Percentiles rank a stretch among this genome's conserved stretches.
Conservation (phyloP, 2,888 invertebrate genomes). For the Argynnis bischoffii region DNA sequence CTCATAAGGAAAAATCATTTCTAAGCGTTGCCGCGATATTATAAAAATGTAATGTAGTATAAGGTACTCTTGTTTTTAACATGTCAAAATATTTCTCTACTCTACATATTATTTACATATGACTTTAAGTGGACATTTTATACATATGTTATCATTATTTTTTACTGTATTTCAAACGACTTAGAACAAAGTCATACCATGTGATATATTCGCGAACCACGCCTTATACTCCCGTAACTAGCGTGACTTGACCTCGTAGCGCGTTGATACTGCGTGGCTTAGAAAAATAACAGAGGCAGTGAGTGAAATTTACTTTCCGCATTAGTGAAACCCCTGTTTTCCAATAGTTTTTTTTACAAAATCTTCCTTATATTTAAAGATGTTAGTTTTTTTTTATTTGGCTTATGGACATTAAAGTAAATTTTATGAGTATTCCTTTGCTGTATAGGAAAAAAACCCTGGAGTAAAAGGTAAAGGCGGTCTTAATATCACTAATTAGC, state of each 20-base stretch:
- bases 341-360: not conserved
- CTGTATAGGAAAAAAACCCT: too few relatives aligned
- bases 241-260: slow-evolving; percentile 18
- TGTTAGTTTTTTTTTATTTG: not conserved
- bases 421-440: too few relatives aligned
- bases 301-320: not conserved
- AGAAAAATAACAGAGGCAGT: not conserved
- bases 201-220: slow-evolving; percentile 2
- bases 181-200: not conserved
- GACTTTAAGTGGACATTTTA: too few relatives aligned
- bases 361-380: not conserved
- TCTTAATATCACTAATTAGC: too few relatives aligned
- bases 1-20: too few relatives aligned
- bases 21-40: too few relatives aligned
- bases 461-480: too few relatives aligned
- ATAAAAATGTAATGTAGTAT: too few relatives aligned
- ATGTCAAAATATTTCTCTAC: too few relatives aligned
- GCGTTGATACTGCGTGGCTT: slow-evolving; percentile 1
- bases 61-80: too few relatives aligned
- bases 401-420: too few relatives aligned
- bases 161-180: not conserved
- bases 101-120: too few relatives aligned
- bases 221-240: slow-evolving; percentile 1
- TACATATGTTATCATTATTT: not conserved
- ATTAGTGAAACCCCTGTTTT: not conserved